Evolutionary conservation across 2,797 vertebrate genomes (phyloP).

Genomic region (Molossus molossus): DNA sequence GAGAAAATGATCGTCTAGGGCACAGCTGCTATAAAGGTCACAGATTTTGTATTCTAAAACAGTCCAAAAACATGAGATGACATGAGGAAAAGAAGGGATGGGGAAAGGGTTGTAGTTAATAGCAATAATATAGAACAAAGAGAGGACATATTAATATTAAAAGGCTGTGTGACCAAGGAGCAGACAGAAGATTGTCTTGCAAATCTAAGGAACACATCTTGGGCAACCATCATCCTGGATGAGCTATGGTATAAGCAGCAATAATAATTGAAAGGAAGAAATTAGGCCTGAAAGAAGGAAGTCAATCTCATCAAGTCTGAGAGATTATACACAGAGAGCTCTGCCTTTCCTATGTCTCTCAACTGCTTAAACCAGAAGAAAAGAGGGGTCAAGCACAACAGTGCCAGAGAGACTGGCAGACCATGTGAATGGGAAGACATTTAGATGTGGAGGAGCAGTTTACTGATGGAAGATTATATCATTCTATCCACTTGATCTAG

Average conservation of each 20-base stretch:
- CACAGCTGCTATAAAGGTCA: constrained; percentile 31
- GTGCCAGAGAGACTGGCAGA: not conserved
- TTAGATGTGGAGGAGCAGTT: not conserved
- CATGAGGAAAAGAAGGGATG: constrained; percentile 15
- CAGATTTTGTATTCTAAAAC: constrained; percentile 55
- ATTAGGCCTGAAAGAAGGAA: constrained; percentile 55
- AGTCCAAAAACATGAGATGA: constrained; percentile 56
- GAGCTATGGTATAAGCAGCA: constrained; percentile 10
- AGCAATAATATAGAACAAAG: constrained; percentile 37
- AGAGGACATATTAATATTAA: constrained; percentile 53
- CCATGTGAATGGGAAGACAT: not conserved
- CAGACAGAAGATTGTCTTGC: constrained; percentile 43
- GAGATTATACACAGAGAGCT: not conserved
- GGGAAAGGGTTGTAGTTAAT: not conserved
- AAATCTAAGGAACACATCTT: constrained; percentile 17
- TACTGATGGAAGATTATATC: not conserved
- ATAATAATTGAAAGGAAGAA: constrained; percentile 54
- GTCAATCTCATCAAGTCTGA: constrained; percentile 13
- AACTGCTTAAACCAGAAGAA: constrained; percentile 30
- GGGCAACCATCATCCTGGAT: not conserved
- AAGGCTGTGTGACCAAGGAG: constrained; percentile 61
- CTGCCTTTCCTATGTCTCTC: not conserved
- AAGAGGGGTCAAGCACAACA: not conserved
- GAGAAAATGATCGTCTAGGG: constrained; percentile 16
- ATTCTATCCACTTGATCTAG: not conserved